Evolutionary conservation across 2,797 vertebrate species (phyloP).

Genomic region (Champsocephalus gunnari): DNA sequence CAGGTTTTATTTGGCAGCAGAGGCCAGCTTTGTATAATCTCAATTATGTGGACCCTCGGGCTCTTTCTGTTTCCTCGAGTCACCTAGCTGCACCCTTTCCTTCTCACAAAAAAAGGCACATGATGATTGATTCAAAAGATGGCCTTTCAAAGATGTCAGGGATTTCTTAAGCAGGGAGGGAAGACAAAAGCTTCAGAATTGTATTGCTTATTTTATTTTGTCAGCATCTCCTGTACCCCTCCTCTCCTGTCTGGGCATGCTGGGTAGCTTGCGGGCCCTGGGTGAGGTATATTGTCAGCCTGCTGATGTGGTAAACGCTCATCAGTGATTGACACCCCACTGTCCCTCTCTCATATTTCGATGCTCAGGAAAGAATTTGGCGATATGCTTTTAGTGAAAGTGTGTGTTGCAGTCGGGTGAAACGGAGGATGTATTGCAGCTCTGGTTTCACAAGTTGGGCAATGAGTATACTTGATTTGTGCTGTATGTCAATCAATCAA

Average conservation of each 20-base stretch:
- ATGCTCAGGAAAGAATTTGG: not conserved
- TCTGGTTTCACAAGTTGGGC: not conserved
- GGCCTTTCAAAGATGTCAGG: not conserved
- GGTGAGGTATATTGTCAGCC: conserved; percentile 10
- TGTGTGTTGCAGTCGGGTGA: not conserved
- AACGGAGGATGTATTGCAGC: not conserved
- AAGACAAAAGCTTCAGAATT: too few relatives aligned
- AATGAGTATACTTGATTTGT: not conserved
- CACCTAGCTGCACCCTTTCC: not conserved
- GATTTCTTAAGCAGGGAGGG: not conserved
- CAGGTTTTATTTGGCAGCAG: not conserved
- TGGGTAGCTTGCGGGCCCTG: not conserved
- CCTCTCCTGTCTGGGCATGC: conserved; percentile 36
- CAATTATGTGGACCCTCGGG: not conserved
- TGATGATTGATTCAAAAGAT: not conserved
- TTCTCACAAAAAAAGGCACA: not conserved
- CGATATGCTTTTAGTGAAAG: not conserved
- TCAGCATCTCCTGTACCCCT: not conserved
- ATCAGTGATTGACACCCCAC: conserved; percentile 30
- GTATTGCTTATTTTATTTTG: too few relatives aligned
- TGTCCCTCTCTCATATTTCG: conserved; percentile 6
- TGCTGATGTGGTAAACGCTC: conserved; percentile 25
- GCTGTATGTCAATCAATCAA: too few relatives aligned
- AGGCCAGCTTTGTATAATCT: conserved; percentile 4
- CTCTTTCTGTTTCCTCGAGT: not conserved